Base-by-base conservation (phyloP, 2,113 vertebrate species). In the Poicephalus meyeri region DNA sequence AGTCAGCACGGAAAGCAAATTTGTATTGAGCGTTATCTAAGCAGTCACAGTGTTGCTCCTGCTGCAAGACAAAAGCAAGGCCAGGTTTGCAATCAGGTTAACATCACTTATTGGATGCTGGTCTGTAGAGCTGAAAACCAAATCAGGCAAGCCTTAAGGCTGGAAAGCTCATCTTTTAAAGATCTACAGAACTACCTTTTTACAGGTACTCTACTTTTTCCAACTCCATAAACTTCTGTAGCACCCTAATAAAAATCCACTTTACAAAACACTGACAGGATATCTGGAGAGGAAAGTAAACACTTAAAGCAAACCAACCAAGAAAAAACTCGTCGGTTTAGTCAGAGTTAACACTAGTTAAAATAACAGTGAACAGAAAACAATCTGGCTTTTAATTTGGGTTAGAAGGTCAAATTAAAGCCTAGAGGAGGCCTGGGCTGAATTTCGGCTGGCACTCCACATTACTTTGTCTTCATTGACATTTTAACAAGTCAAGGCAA, bases 341-440 rank as follows among this genome's bases (percentile, higher is more conserved):
- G 76, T 64, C 82, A 95, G 86, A 95, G 64, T 95, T 93, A 96
- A 92, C 91, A 80, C 71, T 86, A 86, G 82, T 94, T 93, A 93
- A 97, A 95, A 86, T 86, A 97, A 83, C 88, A 66, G 88, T 41
- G 76, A 94, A 83, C 41, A 90, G 72, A 96, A 96, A 96, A 93
- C 47, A 97, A 70, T 88, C 70, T 82, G 74, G 20, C 66, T 94
- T 95, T 91, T 91, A 88, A 93, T 94, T 86, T 90, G 80, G 82
- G 82, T 94, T 90, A 96, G 28, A 65, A 88, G 94, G 86, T 94
- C 86, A 97, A 83, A 90, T 83, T 80, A 86, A 93, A 94, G 86
- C n/a, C 88, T 91, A 53, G 63, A 74, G 82, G 79, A 93, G 78
- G 83, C 61, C 53, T 88, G 63, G 94, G 79, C 79, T 90, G 79